phyloP scores from a whole-genome alignment of 2,888 invertebrate genomes.

The Bruchidius siliquastri region DNA sequence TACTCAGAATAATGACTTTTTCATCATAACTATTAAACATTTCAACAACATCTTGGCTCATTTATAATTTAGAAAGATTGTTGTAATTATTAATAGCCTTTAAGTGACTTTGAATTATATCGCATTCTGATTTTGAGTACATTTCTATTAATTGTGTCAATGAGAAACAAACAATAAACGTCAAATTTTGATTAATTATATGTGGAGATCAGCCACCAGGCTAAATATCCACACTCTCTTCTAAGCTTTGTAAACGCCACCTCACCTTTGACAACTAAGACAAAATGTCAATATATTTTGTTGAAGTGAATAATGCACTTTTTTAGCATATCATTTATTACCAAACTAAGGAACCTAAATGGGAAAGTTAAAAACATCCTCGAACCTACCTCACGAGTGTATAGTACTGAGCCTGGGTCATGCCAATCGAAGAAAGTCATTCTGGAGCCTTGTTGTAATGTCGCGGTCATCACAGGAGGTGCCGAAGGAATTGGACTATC shows the following conservation, averaged over 20 bases:
- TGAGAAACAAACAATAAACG: no score
- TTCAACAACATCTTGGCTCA: no score
- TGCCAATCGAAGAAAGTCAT: neutral
- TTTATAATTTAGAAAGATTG: no score
- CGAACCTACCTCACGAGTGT: neutral
- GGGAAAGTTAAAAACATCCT: neutral
- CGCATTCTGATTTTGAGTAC: no score
- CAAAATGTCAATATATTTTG: conserved; percentile 1
- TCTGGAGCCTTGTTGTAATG: conserved; percentile 30
- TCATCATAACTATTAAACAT: no score
- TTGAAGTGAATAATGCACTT: neutral
- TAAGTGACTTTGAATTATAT: no score
- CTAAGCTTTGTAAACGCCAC: neutral
- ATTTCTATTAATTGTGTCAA: no score
- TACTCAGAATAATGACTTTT: no score
- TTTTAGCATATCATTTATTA: neutral
- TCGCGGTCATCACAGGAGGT: conserved; percentile 49
- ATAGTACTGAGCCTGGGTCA: neutral
- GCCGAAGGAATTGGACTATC: conserved; percentile 47
- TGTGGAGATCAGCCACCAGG: neutral
- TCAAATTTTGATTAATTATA: no score
- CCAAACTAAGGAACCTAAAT: neutral
- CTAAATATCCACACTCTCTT: neutral
- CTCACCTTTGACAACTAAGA: neutral
- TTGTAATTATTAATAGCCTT: no score